phyloP scores from a whole-genome alignment of 2,113 vertebrate species.

The Hemiscyllium ocellatum region DNA sequence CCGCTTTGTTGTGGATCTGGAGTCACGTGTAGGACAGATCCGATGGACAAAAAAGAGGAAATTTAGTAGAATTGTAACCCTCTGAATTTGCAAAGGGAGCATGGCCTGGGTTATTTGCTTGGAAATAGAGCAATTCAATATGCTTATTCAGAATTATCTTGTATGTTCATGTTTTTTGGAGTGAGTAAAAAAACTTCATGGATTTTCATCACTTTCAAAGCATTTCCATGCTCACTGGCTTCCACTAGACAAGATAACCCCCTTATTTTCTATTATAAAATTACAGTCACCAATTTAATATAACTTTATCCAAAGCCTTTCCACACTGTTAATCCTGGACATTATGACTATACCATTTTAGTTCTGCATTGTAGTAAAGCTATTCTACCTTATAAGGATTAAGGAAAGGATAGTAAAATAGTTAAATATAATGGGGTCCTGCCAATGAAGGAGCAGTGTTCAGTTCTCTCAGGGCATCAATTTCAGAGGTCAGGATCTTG shows the following conservation, averaged over 20 bases:
- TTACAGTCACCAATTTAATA: not conserved
- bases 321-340: not conserved
- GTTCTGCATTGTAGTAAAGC: not conserved
- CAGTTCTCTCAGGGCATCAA: not conserved
- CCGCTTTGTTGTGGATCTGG: no score
- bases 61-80: no score
- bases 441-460: not conserved
- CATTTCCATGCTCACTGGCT: not conserved
- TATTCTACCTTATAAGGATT: not conserved
- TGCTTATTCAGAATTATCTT: not conserved
- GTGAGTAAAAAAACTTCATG: not conserved
- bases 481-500: not conserved
- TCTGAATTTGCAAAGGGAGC: not conserved
- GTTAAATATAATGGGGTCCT: not conserved
- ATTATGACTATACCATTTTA: not conserved
- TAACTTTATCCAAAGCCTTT: not conserved
- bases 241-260: not conserved
- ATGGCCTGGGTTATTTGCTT: not conserved
- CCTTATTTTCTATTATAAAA: not conserved
- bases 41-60: no score
- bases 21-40: no score
- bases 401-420: not conserved
- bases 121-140: not conserved
- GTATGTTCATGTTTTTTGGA: not conserved
- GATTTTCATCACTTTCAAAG: not conserved